phyloP scores from a whole-genome alignment of 2,797 vertebrate species.

The Microctenopoma stevenorrisi region DNA sequence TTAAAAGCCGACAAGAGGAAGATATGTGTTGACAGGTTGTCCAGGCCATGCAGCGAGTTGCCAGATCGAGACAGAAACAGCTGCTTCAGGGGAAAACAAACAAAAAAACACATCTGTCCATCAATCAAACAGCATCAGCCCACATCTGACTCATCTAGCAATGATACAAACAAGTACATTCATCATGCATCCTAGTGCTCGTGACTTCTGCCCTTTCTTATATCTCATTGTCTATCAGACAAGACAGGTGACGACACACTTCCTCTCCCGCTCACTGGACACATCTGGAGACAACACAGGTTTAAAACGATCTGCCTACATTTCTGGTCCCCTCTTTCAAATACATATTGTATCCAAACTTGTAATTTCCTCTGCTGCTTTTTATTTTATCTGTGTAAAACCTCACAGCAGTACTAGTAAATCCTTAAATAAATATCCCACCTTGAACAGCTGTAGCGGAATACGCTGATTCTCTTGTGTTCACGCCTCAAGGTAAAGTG shows the following conservation, averaged over 20 bases:
- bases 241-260: too few species aligned
- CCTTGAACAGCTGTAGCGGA: neutral
- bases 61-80: neutral
- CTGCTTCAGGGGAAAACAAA: slow-evolving; percentile 7
- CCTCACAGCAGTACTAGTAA: neutral
- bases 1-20: neutral
- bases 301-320: neutral
- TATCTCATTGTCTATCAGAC: neutral
- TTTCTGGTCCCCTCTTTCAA: neutral
- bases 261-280: too few species aligned
- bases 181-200: neutral
- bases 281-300: too few species aligned
- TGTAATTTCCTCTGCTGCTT: neutral
- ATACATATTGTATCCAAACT: neutral
- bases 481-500: neutral
- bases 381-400: neutral
- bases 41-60: neutral
- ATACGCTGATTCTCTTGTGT: neutral
- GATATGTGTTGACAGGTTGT: slow-evolving; percentile 4
- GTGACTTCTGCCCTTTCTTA: neutral
- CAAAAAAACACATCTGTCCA: neutral
- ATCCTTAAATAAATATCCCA: neutral
- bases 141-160: neutral
- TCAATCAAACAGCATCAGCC: neutral
- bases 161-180: neutral